Evolutionary conservation across 2,888 invertebrate species (phyloP).

Genomic region (Esperia sulphurella): DNA sequence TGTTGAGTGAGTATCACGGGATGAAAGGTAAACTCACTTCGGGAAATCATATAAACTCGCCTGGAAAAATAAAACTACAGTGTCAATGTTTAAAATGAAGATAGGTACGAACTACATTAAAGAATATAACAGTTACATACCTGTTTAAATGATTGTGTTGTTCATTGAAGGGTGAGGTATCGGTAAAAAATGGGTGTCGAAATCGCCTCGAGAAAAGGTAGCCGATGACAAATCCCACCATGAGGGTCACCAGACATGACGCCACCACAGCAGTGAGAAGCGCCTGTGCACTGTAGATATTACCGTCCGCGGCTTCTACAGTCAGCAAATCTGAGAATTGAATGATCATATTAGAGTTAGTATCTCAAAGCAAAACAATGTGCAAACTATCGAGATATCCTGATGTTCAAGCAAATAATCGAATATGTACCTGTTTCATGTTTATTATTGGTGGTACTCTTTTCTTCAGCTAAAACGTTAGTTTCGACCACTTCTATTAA

Average conservation of each 20-base stretch:
- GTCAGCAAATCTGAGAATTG: conserved; percentile 54
- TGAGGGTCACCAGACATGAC: conserved; percentile 88
- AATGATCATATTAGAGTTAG: not conserved
- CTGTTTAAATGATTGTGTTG: conserved; percentile 88
- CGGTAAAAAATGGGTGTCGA: conserved; percentile 84
- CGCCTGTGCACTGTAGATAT: conserved; percentile 89
- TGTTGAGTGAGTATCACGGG: conserved; percentile 15
- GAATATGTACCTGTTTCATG: conserved; percentile 62
- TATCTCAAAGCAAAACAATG: not conserved
- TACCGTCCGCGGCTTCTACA: conserved; percentile 80
- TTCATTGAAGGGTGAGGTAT: conserved; percentile 86
- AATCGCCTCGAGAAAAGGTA: conserved; percentile 90
- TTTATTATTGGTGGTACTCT: conserved; percentile 67
- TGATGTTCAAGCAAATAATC: not conserved
- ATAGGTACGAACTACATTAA: not conserved
- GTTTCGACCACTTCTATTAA: conserved; percentile 82
- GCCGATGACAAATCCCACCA: conserved; percentile 91
- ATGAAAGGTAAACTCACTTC: conserved; percentile 40
- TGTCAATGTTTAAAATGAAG: conserved; percentile 5
- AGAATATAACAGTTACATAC: conserved; percentile 45
- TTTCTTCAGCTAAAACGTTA: conserved; percentile 79
- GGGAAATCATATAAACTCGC: conserved; percentile 48
- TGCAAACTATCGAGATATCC: no score
- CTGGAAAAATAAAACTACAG: conserved; percentile 40
- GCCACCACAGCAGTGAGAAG: conserved; percentile 89